Conservation (phyloP, 2,888 invertebrate genomes). For the Trachelus stipa region DNA sequence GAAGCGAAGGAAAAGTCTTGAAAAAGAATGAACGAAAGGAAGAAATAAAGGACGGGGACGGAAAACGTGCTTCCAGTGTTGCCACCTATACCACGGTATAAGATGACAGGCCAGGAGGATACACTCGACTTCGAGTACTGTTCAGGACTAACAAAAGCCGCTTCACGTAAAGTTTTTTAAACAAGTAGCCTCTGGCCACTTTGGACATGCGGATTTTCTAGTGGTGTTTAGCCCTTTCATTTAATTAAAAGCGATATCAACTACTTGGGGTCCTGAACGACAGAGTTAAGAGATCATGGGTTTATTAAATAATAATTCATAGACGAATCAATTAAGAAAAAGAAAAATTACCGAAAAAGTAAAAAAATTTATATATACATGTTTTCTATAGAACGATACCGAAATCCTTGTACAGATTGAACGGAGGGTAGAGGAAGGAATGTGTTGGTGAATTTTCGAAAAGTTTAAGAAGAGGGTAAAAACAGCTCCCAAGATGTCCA, state of each 20-base stretch:
- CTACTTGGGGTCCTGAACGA: slow-evolving; percentile 15
- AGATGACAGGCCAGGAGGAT: slow-evolving; percentile 24
- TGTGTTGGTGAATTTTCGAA: neutral
- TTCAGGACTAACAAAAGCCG: slow-evolving; percentile 51
- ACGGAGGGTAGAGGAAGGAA: rapidly evolving
- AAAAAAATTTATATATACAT: too few species aligned
- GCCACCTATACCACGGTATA: neutral
- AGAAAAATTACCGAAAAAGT: too few species aligned
- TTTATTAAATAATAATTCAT: too few species aligned
- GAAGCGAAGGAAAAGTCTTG: neutral
- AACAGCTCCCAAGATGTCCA: neutral
- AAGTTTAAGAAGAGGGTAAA: neutral
- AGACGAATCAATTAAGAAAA: too few species aligned
- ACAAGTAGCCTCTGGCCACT: slow-evolving; percentile 41
- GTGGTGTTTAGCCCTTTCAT: neutral
- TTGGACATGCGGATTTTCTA: slow-evolving; percentile 14
- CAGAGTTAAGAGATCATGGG: too few species aligned
- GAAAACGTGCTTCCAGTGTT: neutral
- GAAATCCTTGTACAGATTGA: too few species aligned
- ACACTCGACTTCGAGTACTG: slow-evolving; percentile 49
- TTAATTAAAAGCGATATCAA: slow-evolving; percentile 23
- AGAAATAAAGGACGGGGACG: slow-evolving; percentile 17
- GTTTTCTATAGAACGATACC: too few species aligned
- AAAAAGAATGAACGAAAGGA: slow-evolving; percentile 18
- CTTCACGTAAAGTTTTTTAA: slow-evolving; percentile 50